Base-by-base conservation (phyloP, 2,888 invertebrate species). In the Thereva nobilitata region DNA sequence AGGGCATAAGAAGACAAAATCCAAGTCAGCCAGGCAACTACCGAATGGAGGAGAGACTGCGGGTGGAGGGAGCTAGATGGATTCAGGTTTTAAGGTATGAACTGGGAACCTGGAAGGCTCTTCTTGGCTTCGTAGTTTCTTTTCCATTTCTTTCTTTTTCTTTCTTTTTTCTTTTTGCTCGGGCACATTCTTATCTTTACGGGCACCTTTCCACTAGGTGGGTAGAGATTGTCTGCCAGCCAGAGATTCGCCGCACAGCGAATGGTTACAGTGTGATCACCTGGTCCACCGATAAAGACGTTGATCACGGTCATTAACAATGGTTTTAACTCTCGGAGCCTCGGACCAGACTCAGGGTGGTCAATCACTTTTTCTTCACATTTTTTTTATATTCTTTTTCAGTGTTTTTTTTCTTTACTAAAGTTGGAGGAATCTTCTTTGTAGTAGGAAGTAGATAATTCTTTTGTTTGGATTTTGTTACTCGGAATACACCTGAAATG, bases 251-350 rank as follows among this genome's bases (percentile, higher is more conserved):
- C 42, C 42, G 23, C 44, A 9, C 12, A 10, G n/a, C 37, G 45
- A 59, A 47, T 50, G 50, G 12, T 34, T 8, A 7, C 34, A 12
- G 34, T 41, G 35, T 44, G 63, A 64, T 64, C 63, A 64, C 34
- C 53, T 64, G 52, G 50, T 37, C 53, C 12, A 41, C 49, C 44
- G 55, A 65, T 65, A 55, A 65, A 65, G 55, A 55, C 47, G 49
- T 65, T 55, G 65, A 65, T 65, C 65, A 65, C n/a, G 55, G 55
- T 56, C 65, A 55, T 65, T 56, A 65, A 49, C 64, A 64, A 38
- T 64, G 55, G 40, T 38, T 55, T 54, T 64, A 54, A 35, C 44
- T 64, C 44, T 44, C 45, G 12, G 9, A 42, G 34, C 34, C 44
- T 44, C 45, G 12, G 9, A 35, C 41, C 34, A 52, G 41, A 23